These are phyloP conservation scores for Edolisoma coerulescens DNA, from an alignment of 2,113 vertebrate genomes.

Conservation along the genomic window DNA sequence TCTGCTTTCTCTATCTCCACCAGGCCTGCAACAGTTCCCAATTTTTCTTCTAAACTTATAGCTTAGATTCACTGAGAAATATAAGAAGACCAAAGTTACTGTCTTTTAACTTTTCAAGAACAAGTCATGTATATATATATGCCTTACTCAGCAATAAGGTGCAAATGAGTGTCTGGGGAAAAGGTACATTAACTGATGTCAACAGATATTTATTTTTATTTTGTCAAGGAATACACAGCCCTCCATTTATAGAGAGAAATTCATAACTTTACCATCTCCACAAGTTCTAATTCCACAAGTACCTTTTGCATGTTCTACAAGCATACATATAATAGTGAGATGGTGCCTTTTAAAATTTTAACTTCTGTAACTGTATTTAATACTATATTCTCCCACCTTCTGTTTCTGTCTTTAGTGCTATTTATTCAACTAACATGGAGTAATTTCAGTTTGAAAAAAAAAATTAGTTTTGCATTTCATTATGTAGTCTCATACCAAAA, in stretches of 20 bases:
- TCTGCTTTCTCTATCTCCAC: background rate
- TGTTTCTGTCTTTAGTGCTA: background rate
- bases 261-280: background rate
- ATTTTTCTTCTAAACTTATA: background rate
- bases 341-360: background rate
- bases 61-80: background rate
- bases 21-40: background rate
- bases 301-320: background rate
- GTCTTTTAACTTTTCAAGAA: background rate
- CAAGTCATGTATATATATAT: background rate
- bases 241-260: background rate
- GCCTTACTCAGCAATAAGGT: background rate
- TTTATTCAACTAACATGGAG: background rate
- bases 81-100: background rate
- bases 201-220: background rate
- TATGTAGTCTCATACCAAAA: background rate
- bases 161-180: background rate
- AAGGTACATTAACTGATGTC: background rate
- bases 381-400: background rate
- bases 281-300: background rate
- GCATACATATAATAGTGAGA: background rate
- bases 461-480: background rate
- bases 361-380: background rate
- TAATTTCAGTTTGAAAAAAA: background rate
- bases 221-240: background rate